Percentiles rank a stretch among this genome's conserved stretches.
Evolutionary conservation across 2,888 invertebrate species (phyloP).

Genomic region (Rotaria socialis): DNA sequence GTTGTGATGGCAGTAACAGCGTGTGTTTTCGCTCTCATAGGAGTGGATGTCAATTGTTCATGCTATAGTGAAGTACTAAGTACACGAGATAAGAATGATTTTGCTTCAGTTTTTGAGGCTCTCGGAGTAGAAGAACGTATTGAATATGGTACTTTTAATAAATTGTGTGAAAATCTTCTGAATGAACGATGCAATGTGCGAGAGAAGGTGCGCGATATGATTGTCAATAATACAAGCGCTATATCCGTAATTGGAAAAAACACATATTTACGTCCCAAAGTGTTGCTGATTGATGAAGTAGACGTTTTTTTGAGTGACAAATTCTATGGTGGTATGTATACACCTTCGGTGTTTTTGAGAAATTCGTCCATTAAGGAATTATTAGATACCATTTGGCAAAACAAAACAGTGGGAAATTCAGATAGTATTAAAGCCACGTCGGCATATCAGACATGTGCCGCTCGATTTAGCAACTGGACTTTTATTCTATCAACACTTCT

Average conservation of each 20-base stretch:
- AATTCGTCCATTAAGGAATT: background rate
- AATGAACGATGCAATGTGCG: conserved; percentile 11
- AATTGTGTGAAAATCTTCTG: conserved; percentile 25
- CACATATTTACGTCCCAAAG: background rate
- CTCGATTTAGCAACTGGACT: background rate
- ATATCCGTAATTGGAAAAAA: background rate
- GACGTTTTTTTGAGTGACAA: conserved; percentile 36
- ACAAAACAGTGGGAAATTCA: background rate
- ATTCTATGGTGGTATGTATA: conserved; percentile 20
- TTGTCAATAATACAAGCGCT: background rate
- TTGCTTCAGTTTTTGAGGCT: background rate
- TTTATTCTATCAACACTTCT: too few species aligned
- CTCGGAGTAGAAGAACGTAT: conserved; percentile 27
- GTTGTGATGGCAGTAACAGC: conserved; percentile 11
- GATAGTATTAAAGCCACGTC: background rate
- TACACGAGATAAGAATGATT: background rate
- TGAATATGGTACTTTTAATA: conserved; percentile 38
- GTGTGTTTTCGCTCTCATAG: background rate
- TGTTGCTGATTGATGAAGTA: conserved; percentile 40
- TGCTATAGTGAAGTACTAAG: conserved; percentile 39
- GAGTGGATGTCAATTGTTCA: conserved; percentile 21
- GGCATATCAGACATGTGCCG: background rate
- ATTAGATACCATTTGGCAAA: background rate
- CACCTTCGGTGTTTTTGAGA: background rate
- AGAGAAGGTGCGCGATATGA: background rate